Conservation (phyloP, 2,797 vertebrate genomes). For the Oryzias sinensis region DNA sequence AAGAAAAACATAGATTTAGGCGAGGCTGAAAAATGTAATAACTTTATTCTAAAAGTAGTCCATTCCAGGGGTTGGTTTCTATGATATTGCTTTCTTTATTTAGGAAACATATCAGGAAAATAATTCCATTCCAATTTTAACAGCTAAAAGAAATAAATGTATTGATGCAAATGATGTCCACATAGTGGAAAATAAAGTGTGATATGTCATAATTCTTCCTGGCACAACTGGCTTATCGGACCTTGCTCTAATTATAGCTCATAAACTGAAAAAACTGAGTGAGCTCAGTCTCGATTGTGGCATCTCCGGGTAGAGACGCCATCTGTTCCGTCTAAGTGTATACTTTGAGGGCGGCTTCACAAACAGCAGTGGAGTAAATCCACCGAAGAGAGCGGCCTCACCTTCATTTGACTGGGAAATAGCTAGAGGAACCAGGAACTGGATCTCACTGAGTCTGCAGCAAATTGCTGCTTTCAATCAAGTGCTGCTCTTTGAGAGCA, state of each 20-base stretch:
- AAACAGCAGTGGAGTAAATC: conserved; percentile 67
- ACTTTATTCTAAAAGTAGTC: no score
- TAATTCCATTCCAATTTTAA: no score
- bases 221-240: conserved; percentile 41
- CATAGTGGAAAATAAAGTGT: conserved; percentile 6
- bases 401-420: conserved; percentile 85
- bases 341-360: conserved; percentile 71
- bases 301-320: conserved; percentile 60
- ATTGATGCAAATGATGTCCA: not conserved
- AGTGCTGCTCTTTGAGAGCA: conserved; percentile 33
- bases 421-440: conserved; percentile 65
- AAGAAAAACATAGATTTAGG: not conserved
- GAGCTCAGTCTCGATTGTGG: conserved; percentile 57
- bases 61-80: no score
- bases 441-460: conserved; percentile 35
- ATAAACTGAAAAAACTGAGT: conserved; percentile 37
- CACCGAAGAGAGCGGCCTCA: conserved; percentile 55
- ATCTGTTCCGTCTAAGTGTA: conserved; percentile 74
- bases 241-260: conserved; percentile 46
- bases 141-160: not conserved
- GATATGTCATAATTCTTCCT: not conserved
- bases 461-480: conserved; percentile 37
- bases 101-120: no score
- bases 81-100: no score
- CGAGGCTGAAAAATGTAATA: no score